A percentile compares a stretch with the other conserved stretches of the same genome.
Evolutionary conservation across 2,888 invertebrate genomes (phyloP).

Genomic region (Incurvaria masculella): DNA sequence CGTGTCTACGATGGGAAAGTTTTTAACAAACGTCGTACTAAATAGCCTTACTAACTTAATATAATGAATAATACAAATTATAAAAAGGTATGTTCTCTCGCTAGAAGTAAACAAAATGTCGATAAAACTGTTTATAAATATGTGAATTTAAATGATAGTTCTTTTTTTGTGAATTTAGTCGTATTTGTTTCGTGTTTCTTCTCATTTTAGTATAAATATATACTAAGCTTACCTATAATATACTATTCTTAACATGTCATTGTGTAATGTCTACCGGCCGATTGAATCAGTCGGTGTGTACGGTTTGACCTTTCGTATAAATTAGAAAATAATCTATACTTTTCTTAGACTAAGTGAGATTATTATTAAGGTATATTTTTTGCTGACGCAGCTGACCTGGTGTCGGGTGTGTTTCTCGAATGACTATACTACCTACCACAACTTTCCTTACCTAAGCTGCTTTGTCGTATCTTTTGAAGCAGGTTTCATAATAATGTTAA

Average conservation of each 20-base stretch:
- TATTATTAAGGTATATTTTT: neutral
- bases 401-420: too few relatives aligned
- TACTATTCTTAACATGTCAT: too few relatives aligned
- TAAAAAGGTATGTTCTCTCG: conserved; percentile 35
- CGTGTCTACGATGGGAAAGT: conserved; percentile 18
- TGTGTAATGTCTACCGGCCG: too few relatives aligned
- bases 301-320: neutral
- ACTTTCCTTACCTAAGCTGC: too few relatives aligned
- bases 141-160: neutral
- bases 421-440: too few relatives aligned
- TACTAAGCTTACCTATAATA: neutral
- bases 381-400: neutral
- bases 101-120: conserved; percentile 35
- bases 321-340: neutral
- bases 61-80: conserved; percentile 28
- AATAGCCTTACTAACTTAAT: conserved; percentile 55
- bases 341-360: neutral
- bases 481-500: too few relatives aligned
- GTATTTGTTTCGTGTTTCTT: neutral
- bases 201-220: neutral
- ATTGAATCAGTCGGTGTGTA: neutral
- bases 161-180: neutral
- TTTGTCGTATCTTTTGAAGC: too few relatives aligned
- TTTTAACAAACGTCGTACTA: conserved; percentile 27
- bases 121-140: neutral